Evolutionary conservation across 2,888 invertebrate genomes (phyloP), one percentile per base, ranked within the genome.

Genomic region (Hydrotaea cyrtoneurina): DNA sequence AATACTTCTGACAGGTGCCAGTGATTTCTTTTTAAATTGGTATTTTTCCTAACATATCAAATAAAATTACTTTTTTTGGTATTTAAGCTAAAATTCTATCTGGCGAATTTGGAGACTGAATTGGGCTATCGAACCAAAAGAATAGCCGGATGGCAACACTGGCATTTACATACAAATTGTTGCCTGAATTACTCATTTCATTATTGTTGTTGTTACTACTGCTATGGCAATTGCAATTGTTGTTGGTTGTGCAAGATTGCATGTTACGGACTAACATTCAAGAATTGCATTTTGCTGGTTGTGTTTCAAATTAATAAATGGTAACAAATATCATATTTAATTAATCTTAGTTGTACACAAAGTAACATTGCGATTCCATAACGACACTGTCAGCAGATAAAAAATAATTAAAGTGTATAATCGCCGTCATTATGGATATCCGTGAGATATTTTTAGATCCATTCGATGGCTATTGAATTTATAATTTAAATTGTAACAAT

Each of bases 301-400:
- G 36, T 78, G 55, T 59, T 75, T 73, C 57, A 59, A 72, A 81
- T 39, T 72, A 64, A 75, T 69, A 69, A 69, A 69, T 69, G 69
- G 69, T 69, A 78, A 72, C 75, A 76, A 78, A 84, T 81, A 84
- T 78, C 57, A 78, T 50, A 73, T 84, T 78, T 78, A 84, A 84
- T 81, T 80, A 83, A 80, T 71, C 74, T 78, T 71, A 55, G 74
- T 62, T 77, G 69, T n/a, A n/a, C n/a, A n/a, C n/a, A 15, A 57
- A 69, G 43, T 46, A 8, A 46, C 2, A 43, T 43, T 46, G 43
- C 23, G n/a, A 10, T 69, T 43, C 15, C 21, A 15, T 21, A 69
- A 69, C 46, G 69, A 69, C 69, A 69, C 69, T 23, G 69, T 23
- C 69, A 46, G 46, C 5, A 69, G 69, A 69, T 69, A 69, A 69